Evolutionary conservation across 2,888 invertebrate species (phyloP), one percentile per base, ranked within the genome.

Genomic region (Rhorus exstirpatorius): DNA sequence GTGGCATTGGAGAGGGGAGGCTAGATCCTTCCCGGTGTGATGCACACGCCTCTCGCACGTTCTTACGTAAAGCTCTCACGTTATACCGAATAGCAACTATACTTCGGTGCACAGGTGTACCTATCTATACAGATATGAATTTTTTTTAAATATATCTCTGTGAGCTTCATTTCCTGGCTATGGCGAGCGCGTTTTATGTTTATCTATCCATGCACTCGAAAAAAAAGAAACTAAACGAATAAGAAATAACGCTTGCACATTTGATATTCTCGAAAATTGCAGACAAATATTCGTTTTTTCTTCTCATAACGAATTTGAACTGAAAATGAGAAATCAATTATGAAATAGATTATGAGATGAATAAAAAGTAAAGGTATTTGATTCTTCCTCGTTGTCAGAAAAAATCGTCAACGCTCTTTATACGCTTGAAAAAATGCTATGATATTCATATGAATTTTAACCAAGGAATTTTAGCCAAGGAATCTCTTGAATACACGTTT

Each of bases 11-110:
- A 35, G 31, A 19, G 21, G 24, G 21, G 24, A n/a, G n/a, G n/a
- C n/a, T n/a, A 58, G 38, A 53, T 80, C 41, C 49, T 70, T 44
- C 49, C 35, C 21, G 24, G 51, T 72, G 46, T 60, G 31, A 26
- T 41, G 63, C 65, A 58, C 72, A 76, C 65, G 51, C 14, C 46
- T 38, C 72, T 49, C 35, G 12, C 21, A 35, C 65, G 70, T 58
- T 70, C 51, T 71, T 76, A 76, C 76, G 65, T 65, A 76, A 76
- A 76, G 58, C 65, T 61, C 44, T 46, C 14, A 61, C 53, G 74
- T 38, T 72, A 44, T 19, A 26, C 44, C n/a, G 60, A 60, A 72
- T 68, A 67, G 61, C 24, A 51, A 41, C 61, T 58, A 67, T 35
- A 31, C 10, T 6, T 21, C 10, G 46, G 6, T 71, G 49, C 12